phyloP scores from a whole-genome alignment of 2,888 invertebrate genomes.

The Zele albiditarsus region DNA sequence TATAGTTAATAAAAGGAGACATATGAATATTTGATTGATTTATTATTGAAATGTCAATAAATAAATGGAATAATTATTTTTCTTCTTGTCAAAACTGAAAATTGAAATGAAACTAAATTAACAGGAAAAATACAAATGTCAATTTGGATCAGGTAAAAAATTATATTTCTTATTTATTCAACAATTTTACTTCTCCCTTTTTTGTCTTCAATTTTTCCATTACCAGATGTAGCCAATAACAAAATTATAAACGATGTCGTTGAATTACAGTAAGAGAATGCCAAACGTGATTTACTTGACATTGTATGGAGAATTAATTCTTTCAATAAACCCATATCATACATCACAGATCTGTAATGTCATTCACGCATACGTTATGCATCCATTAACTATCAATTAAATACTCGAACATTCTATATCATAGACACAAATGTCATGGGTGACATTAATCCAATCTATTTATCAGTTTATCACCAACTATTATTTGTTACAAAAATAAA shows the following conservation, averaged over 20 bases:
- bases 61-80: too few species aligned
- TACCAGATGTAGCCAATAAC: background rate
- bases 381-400: background rate
- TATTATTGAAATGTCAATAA: too few species aligned
- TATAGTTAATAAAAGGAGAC: too few species aligned
- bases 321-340: background rate
- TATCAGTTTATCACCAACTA: too few species aligned
- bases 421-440: background rate
- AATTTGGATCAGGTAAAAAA: too few species aligned
- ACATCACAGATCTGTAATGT: background rate
- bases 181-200: too few species aligned
- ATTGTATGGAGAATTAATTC: background rate
- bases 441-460: background rate
- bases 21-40: too few species aligned
- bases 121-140: too few species aligned
- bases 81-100: too few species aligned
- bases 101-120: too few species aligned
- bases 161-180: too few species aligned
- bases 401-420: slow-evolving; percentile 1
- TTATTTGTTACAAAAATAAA: too few species aligned
- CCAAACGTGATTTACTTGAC: slow-evolving; percentile 19
- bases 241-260: background rate
- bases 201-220: background rate
- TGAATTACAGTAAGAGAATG: slow-evolving; percentile 25
- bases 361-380: background rate